Conservation (phyloP, 2,888 invertebrate genomes). For the Campaea margaritaria region DNA sequence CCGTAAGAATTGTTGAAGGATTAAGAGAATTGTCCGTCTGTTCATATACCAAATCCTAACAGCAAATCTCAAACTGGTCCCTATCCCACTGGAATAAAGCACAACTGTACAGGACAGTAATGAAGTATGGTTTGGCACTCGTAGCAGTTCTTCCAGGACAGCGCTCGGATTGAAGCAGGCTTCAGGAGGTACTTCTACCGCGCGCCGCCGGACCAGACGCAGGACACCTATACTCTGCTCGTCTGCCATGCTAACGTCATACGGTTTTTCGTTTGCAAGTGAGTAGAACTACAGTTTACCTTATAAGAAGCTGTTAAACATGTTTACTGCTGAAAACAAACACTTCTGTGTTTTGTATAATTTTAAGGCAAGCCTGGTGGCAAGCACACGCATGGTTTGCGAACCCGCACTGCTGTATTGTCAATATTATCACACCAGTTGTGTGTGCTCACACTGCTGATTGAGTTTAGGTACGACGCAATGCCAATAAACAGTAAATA, state of each 20-base stretch:
- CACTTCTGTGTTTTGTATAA: too few species aligned
- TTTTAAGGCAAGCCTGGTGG: too few species aligned
- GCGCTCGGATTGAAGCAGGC: slow-evolving; percentile 97
- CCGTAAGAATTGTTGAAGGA: too few species aligned
- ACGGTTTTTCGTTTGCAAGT: slow-evolving; percentile 96
- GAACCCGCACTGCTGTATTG: too few species aligned
- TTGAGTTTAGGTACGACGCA: too few species aligned
- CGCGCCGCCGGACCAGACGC: slow-evolving; percentile 91
- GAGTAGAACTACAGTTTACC: slow-evolving; percentile 48
- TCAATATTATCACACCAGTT: too few species aligned
- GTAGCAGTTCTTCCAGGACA: slow-evolving; percentile 96
- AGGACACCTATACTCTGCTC: slow-evolving; percentile 94
- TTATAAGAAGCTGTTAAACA: background rate
- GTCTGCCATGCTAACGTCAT: slow-evolving; percentile 99
- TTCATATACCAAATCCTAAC: background rate
- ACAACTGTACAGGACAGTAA: slow-evolving; percentile 61
- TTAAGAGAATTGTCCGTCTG: too few species aligned
- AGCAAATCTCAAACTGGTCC: slow-evolving; percentile 1
- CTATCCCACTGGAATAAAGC: slow-evolving; percentile 28
- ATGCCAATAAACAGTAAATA: too few species aligned
- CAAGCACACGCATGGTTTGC: too few species aligned
- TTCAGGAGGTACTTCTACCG: slow-evolving; percentile 97
- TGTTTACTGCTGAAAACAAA: too few species aligned
- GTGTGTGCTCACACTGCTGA: too few species aligned
- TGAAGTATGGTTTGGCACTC: slow-evolving; percentile 60